Evolutionary conservation across 2,113 vertebrate genomes (phyloP).

Genomic region (Plecotus auritus): DNA sequence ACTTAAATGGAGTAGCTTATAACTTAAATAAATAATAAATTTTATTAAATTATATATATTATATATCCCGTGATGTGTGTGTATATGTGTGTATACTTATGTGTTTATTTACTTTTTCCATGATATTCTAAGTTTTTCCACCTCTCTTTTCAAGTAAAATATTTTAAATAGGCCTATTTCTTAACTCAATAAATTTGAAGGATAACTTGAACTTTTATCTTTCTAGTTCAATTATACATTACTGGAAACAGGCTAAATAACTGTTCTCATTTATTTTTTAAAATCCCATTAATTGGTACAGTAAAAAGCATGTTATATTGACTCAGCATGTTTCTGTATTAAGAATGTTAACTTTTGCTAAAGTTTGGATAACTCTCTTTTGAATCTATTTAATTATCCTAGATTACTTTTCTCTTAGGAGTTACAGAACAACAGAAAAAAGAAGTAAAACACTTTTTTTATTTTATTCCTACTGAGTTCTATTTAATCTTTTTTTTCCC

Average conservation of each 20-base stretch:
- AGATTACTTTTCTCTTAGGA: not conserved
- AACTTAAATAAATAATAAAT: not conserved
- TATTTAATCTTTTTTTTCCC: not conserved
- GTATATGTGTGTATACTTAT: not conserved
- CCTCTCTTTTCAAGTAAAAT: not conserved
- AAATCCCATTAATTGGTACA: not conserved
- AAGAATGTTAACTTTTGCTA: not conserved
- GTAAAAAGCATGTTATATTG: not conserved
- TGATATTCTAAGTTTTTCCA: not conserved
- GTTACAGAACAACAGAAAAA: not conserved
- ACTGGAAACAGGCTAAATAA: not conserved
- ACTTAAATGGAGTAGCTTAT: not conserved
- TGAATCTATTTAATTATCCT: not conserved
- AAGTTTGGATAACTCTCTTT: not conserved
- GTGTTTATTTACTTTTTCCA: not conserved
- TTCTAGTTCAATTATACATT: not conserved
- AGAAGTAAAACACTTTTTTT: not conserved
- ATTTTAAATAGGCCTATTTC: not conserved
- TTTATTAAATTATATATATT: not conserved
- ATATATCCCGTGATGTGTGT: not conserved
- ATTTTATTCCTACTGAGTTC: not conserved
- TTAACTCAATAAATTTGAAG: not conserved
- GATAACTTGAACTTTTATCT: not conserved
- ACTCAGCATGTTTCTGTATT: not conserved
- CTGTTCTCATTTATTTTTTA: not conserved